phyloP scores from a whole-genome alignment of 2,888 invertebrate genomes.

The Homarus gammarus region DNA sequence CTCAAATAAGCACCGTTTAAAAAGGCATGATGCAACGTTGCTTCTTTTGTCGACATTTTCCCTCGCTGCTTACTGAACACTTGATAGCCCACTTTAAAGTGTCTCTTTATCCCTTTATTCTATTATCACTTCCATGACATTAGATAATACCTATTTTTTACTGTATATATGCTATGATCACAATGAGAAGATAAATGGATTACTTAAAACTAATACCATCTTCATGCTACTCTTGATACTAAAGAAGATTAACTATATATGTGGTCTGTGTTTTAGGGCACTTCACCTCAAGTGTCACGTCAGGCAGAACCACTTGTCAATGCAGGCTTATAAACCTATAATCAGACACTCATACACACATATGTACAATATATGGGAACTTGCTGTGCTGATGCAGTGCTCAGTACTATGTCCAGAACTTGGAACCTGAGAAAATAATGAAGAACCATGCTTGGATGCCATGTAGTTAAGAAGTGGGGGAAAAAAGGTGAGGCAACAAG shows the following conservation, averaged over 20 bases:
- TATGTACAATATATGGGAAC: slow-evolving; percentile 47
- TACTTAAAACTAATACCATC: slow-evolving; percentile 45
- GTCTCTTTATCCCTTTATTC: slow-evolving; percentile 31
- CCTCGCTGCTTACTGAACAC: neutral
- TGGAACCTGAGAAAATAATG: slow-evolving; percentile 56
- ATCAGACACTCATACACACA: slow-evolving; percentile 27
- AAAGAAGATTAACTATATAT: slow-evolving; percentile 29
- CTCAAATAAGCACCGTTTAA: slow-evolving; percentile 42
- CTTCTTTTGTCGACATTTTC: neutral
- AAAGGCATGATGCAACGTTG: slow-evolving; percentile 4
- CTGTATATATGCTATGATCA: slow-evolving; percentile 57
- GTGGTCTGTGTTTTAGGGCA: slow-evolving; percentile 31
- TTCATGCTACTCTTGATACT: slow-evolving; percentile 56
- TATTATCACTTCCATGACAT: slow-evolving; percentile 59
- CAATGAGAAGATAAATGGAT: slow-evolving; percentile 63
- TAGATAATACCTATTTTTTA: slow-evolving; percentile 43
- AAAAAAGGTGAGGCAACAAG: neutral
- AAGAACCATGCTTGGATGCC: slow-evolving; percentile 33
- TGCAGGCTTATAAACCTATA: slow-evolving; percentile 8
- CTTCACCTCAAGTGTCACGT: slow-evolving; percentile 1
- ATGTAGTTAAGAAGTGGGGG: slow-evolving; percentile 18
- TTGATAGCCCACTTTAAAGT: slow-evolving; percentile 10
- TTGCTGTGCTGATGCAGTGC: slow-evolving; percentile 34
- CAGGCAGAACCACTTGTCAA: slow-evolving; percentile 27
- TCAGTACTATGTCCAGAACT: slow-evolving; percentile 43